Conservation (phyloP, 1,140 invertebrate genomes). For the Philopotamus ludificatus region DNA sequence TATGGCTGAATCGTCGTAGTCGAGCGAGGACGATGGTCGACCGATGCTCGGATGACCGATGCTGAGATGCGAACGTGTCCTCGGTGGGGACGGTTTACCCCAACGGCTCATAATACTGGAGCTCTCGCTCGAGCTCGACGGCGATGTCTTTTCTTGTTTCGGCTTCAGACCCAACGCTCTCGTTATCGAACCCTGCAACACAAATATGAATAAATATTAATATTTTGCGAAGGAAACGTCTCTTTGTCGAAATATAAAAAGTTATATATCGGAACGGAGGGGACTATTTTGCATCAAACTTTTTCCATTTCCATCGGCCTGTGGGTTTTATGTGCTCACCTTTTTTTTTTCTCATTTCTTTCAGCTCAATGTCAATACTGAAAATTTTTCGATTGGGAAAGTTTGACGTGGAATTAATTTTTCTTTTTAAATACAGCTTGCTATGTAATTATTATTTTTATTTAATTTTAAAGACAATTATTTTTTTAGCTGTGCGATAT, state of each 20-base stretch:
- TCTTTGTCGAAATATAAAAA: not conserved
- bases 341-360: not conserved
- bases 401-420: too few relatives aligned
- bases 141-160: slow-evolving; percentile 61
- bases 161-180: slow-evolving; percentile 68
- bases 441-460: too few relatives aligned
- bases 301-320: not conserved
- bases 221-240: not conserved
- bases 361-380: not conserved
- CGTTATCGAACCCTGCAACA: slow-evolving; percentile 70
- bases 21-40: slow-evolving; percentile 25
- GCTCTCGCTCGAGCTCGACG: slow-evolving; percentile 61
- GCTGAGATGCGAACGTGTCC: slow-evolving; percentile 52
- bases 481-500: too few relatives aligned
- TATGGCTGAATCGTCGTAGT: slow-evolving; percentile 34
- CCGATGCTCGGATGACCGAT: slow-evolving; percentile 50
- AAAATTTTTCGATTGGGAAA: too few relatives aligned
- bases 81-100: slow-evolving; percentile 46
- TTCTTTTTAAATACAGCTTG: too few relatives aligned
- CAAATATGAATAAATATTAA: not conserved
- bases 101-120: slow-evolving; percentile 54
- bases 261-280: not conserved
- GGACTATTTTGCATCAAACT: not conserved
- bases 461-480: too few relatives aligned
- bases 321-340: not conserved